These are phyloP conservation scores for Brotula barbata DNA, from an alignment of 2,797 vertebrate genomes.

Conservation along the genomic window DNA sequence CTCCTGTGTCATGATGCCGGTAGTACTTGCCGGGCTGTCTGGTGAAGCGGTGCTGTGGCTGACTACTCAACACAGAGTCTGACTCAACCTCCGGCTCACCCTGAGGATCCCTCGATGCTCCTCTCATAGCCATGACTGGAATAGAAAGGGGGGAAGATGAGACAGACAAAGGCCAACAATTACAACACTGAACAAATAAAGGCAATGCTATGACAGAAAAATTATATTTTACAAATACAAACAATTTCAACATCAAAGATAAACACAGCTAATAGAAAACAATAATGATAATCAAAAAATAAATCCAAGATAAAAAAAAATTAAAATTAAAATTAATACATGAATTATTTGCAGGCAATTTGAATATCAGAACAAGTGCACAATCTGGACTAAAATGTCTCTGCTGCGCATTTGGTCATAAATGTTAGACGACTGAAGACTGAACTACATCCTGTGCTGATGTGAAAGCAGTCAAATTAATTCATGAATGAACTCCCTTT, in stretches of 20 bases:
- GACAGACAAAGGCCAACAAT: too few relatives aligned
- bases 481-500: too few relatives aligned
- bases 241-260: too few relatives aligned
- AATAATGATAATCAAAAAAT: too few relatives aligned
- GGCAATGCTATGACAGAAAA: too few relatives aligned
- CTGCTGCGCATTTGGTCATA: background rate
- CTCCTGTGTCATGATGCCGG: conserved; percentile 65
- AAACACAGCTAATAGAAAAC: too few relatives aligned
- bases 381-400: background rate
- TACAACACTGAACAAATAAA: too few relatives aligned
- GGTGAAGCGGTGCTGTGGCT: conserved; percentile 80
- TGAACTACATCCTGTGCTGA: background rate
- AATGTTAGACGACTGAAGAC: background rate
- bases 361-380: conserved; percentile 1
- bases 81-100: conserved; percentile 29
- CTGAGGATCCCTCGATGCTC: conserved; percentile 25
- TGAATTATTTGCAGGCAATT: background rate
- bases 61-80: conserved; percentile 51
- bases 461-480: background rate
- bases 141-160: conserved; percentile 8
- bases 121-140: conserved; percentile 80
- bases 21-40: conserved; percentile 83
- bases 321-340: too few relatives aligned
- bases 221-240: too few relatives aligned
- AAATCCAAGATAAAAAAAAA: too few relatives aligned